phyloP scores from a whole-genome alignment of 2,113 vertebrate species.

The Penelope pileata region DNA sequence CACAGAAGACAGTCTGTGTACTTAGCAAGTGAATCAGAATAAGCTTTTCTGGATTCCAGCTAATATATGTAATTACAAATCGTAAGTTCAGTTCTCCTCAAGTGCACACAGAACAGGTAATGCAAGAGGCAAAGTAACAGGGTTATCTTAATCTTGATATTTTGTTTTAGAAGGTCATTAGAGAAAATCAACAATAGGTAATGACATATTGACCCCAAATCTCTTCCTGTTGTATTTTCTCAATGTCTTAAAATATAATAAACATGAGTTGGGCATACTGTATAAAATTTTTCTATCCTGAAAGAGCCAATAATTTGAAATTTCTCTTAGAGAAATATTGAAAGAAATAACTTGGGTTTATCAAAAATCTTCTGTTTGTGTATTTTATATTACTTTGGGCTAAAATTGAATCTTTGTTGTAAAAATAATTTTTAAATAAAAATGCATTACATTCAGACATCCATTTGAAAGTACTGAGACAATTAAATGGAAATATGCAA shows the following conservation, averaged over 20 bases:
- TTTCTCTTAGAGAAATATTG: no score
- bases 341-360: not conserved
- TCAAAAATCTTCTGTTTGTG: fast-evolving
- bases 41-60: not conserved
- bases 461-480: not conserved
- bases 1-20: not conserved
- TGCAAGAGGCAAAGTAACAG: not conserved
- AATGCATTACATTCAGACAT: not conserved
- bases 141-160: not conserved
- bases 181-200: not conserved
- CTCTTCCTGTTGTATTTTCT: not conserved
- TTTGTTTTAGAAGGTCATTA: not conserved
- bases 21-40: not conserved
- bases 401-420: not conserved
- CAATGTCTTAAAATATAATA: not conserved
- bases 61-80: not conserved
- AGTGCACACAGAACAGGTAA: not conserved
- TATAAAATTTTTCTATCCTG: not conserved
- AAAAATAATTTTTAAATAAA: not conserved
- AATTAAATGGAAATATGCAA: not conserved
- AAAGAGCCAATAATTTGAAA: not conserved
- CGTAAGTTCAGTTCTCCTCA: not conserved
- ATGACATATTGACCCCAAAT: not conserved
- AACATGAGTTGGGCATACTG: fast-evolving
- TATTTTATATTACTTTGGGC: no score